A percentile compares a stretch with the other conserved stretches of the same genome.
These are phyloP conservation scores for Thecocarcelia acutangulata DNA, from an alignment of 2,888 invertebrate genomes.

Conservation along the genomic window DNA sequence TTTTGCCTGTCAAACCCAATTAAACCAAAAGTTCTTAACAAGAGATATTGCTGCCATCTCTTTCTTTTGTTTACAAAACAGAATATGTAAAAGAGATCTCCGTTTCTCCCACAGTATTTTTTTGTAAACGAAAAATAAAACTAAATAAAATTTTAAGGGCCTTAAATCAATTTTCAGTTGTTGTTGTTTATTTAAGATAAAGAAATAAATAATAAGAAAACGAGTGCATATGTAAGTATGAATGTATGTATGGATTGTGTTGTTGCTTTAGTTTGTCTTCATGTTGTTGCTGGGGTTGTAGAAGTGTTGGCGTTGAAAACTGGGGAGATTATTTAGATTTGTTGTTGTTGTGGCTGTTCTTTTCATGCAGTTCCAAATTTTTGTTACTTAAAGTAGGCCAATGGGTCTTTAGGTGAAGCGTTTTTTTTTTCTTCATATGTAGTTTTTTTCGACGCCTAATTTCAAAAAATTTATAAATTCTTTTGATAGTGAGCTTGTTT, in stretches of 20 bases:
- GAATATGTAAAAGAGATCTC: conserved; percentile 4
- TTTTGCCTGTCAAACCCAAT: conserved; percentile 58
- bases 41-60: conserved; percentile 17
- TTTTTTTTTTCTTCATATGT: conserved; percentile 45
- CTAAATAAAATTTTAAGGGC: conserved; percentile 52
- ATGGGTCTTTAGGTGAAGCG: conserved; percentile 77
- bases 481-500: neutral
- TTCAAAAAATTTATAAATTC: conserved; percentile 52
- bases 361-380: conserved; percentile 62
- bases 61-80: neutral
- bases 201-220: neutral
- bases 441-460: conserved; percentile 49
- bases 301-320: conserved; percentile 60
- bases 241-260: neutral
- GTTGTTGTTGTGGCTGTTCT: conserved; percentile 47
- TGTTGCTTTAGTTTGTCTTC: neutral
- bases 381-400: conserved; percentile 75
- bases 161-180: conserved; percentile 46
- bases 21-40: conserved; percentile 48
- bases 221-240: neutral
- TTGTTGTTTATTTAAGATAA: conserved; percentile 34
- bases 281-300: conserved; percentile 4
- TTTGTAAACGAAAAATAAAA: neutral
- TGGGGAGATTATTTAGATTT: conserved; percentile 64
- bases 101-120: conserved; percentile 18